These are phyloP conservation scores for Teinopalpus imperialis DNA, from an alignment of 2,888 invertebrate species.

Conservation along the genomic window DNA sequence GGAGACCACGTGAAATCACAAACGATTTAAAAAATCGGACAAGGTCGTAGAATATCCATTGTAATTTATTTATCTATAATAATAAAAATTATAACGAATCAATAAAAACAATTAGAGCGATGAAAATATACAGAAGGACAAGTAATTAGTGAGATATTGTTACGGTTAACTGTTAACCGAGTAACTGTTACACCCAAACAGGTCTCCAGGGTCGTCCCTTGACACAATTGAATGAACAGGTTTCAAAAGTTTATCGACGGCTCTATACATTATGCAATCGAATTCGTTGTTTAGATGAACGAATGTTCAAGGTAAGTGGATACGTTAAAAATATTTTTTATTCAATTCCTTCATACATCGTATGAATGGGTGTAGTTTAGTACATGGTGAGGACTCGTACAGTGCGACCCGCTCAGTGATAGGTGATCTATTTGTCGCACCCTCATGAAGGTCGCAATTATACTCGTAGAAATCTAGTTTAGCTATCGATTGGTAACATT, in stretches of 20 bases:
- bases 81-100: too few relatives aligned
- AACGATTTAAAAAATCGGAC: too few relatives aligned
- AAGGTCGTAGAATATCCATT: too few relatives aligned
- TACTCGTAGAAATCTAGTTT: constrained; percentile 6
- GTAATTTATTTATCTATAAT: too few relatives aligned
- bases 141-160: constrained; percentile 4
- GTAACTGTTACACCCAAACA: constrained; percentile 22
- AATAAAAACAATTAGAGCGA: neutral
- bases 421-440: neutral
- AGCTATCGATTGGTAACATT: constrained; percentile 16
- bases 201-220: constrained; percentile 29
- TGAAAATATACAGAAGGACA: neutral
- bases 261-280: constrained; percentile 9
- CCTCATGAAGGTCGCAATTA: constrained; percentile 10
- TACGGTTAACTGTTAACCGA: constrained; percentile 14
- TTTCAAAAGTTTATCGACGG: constrained; percentile 21
- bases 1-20: too few relatives aligned
- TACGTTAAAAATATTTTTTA: too few relatives aligned
- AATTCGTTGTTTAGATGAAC: constrained; percentile 1
- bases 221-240: constrained; percentile 31
- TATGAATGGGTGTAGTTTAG: too few relatives aligned
- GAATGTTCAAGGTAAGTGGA: too few relatives aligned
- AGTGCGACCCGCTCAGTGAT: too few relatives aligned
- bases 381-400: too few relatives aligned
- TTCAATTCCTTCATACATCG: too few relatives aligned